Evolutionary conservation across 2,797 vertebrate genomes (phyloP).

Genomic region (Hoplostethus atlanticus): DNA sequence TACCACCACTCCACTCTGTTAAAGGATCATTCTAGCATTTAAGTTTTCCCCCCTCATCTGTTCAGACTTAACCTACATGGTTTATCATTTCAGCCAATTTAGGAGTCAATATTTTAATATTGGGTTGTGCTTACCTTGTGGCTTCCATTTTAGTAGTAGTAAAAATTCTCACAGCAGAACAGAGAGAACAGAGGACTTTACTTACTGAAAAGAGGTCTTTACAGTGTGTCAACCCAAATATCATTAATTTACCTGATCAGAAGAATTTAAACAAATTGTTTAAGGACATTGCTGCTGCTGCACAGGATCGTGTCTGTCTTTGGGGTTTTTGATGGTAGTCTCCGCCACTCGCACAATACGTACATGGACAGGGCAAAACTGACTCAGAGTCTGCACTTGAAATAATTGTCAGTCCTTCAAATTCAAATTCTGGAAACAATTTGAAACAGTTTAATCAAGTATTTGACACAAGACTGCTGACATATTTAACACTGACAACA

Average conservation of each 20-base stretch:
- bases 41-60: neutral
- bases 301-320: neutral
- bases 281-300: neutral
- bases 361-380: conserved; percentile 39
- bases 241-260: too few species aligned
- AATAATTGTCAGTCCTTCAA: neutral
- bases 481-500: neutral
- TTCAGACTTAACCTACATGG: neutral
- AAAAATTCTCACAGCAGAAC: too few species aligned
- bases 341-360: neutral
- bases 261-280: too few species aligned
- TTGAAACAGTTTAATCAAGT: neutral
- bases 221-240: conserved; percentile 8
- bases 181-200: neutral
- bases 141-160: neutral
- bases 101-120: neutral
- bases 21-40: conserved; percentile 37
- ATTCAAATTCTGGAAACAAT: neutral
- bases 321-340: neutral
- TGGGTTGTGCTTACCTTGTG: conserved; percentile 2
- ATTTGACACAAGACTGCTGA: neutral
- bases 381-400: neutral
- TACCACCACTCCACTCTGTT: conserved; percentile 11
- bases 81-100: neutral
- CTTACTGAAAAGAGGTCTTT: neutral